Base-by-base conservation (phyloP, 2,888 invertebrate genomes). In the Drosophila nigritarsus region DNA sequence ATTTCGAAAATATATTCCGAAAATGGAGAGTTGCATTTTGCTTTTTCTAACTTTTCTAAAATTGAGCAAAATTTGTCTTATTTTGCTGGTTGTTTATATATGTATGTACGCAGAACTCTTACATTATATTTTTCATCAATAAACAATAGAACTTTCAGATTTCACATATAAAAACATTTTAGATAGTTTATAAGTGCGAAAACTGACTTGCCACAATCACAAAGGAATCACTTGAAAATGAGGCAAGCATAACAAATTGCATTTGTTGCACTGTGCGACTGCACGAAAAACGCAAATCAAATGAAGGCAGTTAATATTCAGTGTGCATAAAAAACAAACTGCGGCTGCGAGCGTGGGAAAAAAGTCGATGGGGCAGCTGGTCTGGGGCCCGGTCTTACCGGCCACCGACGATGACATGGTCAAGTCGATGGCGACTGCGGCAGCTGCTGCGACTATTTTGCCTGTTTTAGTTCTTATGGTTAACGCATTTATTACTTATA, bases 271-370 rank as follows among this genome's bases (percentile, higher is more conserved):
- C 64, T 73, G 80, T 78, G 80, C 78, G 34, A 53, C n/a, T 56
- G 73, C 55, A 38, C 61, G 45, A 61, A 45, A 62, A 68, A 74
- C 68, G 79, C 79, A 69, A 77, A 78, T 73, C 75, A 60, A 65
- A 70, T 63, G 78, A 60, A 80, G 78, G 68, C 56, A 87, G 78
- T 83, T 87, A 73, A 70, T 73, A 83, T 69, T 61, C 71, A 53
- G 69, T 66, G 79, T 83, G 83, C 83, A 87, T 86, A 78, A 54
- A 34, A 53, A 34, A 67, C 67, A 53, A 53, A 72, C 60, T 65
- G 83, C 60, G 61, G 48, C 69, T 29, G 71, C 63, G 66, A 89
- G 72, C 87, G 84, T 85, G 89, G 84, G 84, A 89, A 85, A 89
- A 86, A 72, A 18, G 56, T 45, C 61, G 61, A 48, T 71, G 75